A percentile compares a stretch with the other conserved stretches of the same genome.
Evolutionary conservation across 2,113 vertebrate species (phyloP).

Genomic region (Notarius lentiginosus): DNA sequence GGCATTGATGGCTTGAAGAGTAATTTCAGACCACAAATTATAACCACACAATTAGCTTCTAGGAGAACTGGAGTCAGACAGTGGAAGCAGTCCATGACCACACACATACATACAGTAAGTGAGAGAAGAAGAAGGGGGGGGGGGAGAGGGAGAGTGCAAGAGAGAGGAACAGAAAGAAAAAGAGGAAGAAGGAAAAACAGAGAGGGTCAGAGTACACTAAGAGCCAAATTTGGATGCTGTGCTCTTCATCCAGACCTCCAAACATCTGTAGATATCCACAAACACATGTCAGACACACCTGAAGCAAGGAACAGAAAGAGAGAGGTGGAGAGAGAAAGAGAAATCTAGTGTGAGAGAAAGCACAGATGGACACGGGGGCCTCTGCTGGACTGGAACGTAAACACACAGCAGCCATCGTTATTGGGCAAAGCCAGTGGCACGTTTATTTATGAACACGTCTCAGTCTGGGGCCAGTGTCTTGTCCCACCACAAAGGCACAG

Average conservation of each 20-base stretch:
- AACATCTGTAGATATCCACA: slow-evolving; percentile 35
- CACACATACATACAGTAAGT: slow-evolving; percentile 29
- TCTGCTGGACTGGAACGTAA: slow-evolving; percentile 63
- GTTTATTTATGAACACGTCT: slow-evolving; percentile 78
- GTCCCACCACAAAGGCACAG: slow-evolving; percentile 51
- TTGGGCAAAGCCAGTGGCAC: slow-evolving; percentile 59
- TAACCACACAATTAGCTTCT: slow-evolving; percentile 18
- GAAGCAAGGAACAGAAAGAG: slow-evolving; percentile 43
- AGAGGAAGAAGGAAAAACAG: not conserved
- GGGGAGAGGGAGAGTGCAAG: not conserved
- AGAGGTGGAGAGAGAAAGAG: slow-evolving; percentile 13
- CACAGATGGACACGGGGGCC: slow-evolving; percentile 58
- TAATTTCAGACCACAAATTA: slow-evolving; percentile 6
- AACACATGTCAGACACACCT: slow-evolving; percentile 73
- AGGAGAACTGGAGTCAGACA: slow-evolving; percentile 7
- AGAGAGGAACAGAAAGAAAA: not conserved
- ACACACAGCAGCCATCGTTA: slow-evolving; percentile 61
- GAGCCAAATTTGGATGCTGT: not conserved
- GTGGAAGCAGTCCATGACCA: slow-evolving; percentile 25
- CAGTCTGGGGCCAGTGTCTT: slow-evolving; percentile 63
- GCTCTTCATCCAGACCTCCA: not conserved
- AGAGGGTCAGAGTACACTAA: not conserved
- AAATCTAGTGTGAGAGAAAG: slow-evolving; percentile 38
- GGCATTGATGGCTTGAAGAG: not conserved
- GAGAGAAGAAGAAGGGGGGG: not conserved